Conservation (phyloP, 1,140 invertebrate species). For the Andricus grossulariae region DNA sequence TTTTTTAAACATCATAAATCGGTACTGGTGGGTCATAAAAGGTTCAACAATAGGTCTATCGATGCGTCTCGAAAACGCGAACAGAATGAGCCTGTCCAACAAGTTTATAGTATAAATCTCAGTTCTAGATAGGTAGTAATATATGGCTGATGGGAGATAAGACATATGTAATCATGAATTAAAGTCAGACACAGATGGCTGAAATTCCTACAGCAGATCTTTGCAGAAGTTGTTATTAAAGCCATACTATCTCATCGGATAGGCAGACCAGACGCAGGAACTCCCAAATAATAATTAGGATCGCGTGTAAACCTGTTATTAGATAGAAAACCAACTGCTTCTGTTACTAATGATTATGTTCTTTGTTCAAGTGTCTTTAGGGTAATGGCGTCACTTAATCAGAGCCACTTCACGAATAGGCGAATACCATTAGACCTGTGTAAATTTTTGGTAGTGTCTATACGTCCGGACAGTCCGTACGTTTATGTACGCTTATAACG, state of each 20-base stretch:
- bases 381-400: conserved; percentile 60
- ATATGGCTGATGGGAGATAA: not conserved
- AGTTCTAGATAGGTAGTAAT: not conserved
- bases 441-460: too few relatives aligned
- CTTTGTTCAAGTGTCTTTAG: conserved; percentile 56
- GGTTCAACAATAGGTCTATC: too few relatives aligned
- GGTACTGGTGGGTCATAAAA: too few relatives aligned
- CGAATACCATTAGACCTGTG: conserved; percentile 47
- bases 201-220: not conserved
- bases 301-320: conserved; percentile 62
- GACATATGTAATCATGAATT: not conserved
- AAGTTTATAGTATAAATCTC: too few relatives aligned
- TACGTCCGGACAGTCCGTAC: too few relatives aligned
- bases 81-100: too few relatives aligned
- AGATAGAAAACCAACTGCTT: conserved; percentile 58
- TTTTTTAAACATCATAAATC: too few relatives aligned
- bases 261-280: conserved; percentile 19
- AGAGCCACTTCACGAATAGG: conserved; percentile 49
- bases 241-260: not conserved
- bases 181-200: not conserved
- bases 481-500: too few relatives aligned
- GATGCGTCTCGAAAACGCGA: too few relatives aligned
- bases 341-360: conserved; percentile 64
- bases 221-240: not conserved
- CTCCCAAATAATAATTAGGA: conserved; percentile 64